phyloP scores from a whole-genome alignment of 2,797 vertebrate species.

The Melanotaenia maccullochi region DNA sequence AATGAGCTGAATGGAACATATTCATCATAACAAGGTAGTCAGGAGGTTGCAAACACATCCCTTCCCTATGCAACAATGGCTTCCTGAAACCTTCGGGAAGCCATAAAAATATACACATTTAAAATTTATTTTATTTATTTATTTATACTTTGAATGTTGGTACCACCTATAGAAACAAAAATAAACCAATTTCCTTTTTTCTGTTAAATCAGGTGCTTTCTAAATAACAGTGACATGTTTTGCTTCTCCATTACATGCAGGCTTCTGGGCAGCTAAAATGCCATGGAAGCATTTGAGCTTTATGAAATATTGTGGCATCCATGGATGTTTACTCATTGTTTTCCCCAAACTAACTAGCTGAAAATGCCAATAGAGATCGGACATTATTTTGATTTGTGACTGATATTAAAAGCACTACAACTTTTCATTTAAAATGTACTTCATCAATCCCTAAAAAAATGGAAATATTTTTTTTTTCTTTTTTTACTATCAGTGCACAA shows the following conservation, averaged over 20 bases:
- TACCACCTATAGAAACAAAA: background rate
- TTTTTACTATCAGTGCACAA: no score
- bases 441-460: no score
- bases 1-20: no score
- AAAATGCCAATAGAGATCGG: no score
- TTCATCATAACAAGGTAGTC: background rate
- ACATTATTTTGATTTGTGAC: no score
- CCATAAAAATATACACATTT: no score
- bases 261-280: background rate
- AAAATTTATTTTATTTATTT: no score
- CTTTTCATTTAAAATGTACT: no score
- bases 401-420: no score
- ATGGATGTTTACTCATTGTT: background rate
- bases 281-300: background rate
- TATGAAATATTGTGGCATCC: background rate
- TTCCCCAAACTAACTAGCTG: background rate
- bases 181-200: background rate
- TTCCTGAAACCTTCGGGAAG: background rate
- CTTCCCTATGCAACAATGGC: background rate
- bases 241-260: background rate
- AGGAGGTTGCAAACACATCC: background rate
- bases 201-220: background rate
- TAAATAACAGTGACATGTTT: slow-evolving; percentile 11
- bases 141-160: background rate
- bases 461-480: no score